Base-by-base conservation (phyloP, 1,140 invertebrate species). In the Pseudomyrmex dendroicus region DNA sequence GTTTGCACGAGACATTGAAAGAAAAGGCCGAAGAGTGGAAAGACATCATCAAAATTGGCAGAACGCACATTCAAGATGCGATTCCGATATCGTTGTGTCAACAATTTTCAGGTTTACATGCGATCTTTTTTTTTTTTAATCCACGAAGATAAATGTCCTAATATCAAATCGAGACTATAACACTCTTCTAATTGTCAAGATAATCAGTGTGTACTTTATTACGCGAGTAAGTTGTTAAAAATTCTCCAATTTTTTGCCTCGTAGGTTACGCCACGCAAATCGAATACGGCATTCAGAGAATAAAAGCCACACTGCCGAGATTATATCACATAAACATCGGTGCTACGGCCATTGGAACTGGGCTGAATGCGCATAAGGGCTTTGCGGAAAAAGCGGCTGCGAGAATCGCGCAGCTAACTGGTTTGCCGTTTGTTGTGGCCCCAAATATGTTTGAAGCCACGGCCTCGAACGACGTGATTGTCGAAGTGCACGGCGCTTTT, bases 381-480 rank as follows among this genome's bases (percentile, higher is more conserved):
- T 98, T 98, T 92, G 98, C 98, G 3, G 98, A 98, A 94, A 98
- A 98, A 93, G 96, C 98, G 91, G 98, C 98, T 8, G 96, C 96
- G 15, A 97, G 97, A 94, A 98, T 99, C 68, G 95, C 96, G 0
- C 92, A 96, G 82, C 93, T 98, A 2, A 98, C 97, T 15, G 95
- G 95, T 22, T 90, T 99, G 83, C 98, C 98, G 3, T 99, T 99
- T 94, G 96, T 97, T 52, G 97, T 98, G 1, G 98, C 99, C 0
- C 98, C 98, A 1, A 99, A 99, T 94, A 99, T 99, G 95, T 99
- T 99, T 95, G 99, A 99, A 95, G 98, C 98, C 2, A 94, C 99
- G 20, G 99, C 99, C 13, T 95, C 96, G 46, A 98, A 99, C 93
- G 99, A 99, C 94, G 96, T 99, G 0, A 95, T 99, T 94, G 98